phyloP scores from a whole-genome alignment of 2,797 vertebrate species.

The Zonotrichia albicollis region DNA sequence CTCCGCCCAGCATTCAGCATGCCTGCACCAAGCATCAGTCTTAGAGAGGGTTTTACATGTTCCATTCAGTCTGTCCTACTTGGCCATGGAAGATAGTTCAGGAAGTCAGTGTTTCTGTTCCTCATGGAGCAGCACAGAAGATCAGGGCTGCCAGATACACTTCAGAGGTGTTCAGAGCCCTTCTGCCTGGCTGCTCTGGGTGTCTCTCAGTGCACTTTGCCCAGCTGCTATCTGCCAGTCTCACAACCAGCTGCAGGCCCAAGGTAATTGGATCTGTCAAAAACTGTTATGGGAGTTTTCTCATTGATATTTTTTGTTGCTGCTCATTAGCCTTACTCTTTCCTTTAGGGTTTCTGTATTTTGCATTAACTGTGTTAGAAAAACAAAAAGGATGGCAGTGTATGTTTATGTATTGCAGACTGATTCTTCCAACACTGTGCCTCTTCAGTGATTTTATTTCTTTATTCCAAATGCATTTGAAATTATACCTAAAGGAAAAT shows the following conservation, averaged over 20 bases:
- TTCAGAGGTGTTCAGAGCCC: background rate
- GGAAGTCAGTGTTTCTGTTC: background rate
- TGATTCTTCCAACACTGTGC: background rate
- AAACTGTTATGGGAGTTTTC: background rate
- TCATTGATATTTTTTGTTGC: background rate
- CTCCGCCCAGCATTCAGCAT: background rate
- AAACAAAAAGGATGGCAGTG: background rate
- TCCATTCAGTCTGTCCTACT: background rate
- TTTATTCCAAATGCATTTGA: background rate
- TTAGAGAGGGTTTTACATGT: background rate
- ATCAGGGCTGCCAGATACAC: background rate
- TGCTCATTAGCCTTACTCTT: background rate
- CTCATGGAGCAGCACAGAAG: background rate
- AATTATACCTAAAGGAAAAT: background rate
- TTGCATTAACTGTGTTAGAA: background rate
- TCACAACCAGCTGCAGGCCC: slow-evolving; percentile 8
- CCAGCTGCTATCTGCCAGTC: slow-evolving; percentile 24
- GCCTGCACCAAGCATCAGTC: background rate
- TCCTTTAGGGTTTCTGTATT: background rate
- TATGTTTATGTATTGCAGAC: background rate
- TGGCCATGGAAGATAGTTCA: background rate
- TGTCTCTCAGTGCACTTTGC: background rate
- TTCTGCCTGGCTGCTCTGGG: background rate
- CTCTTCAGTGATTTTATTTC: background rate
- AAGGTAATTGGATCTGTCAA: slow-evolving; percentile 51